Base-by-base conservation (phyloP, 2,888 invertebrate genomes). In the Eristalis tenax region DNA sequence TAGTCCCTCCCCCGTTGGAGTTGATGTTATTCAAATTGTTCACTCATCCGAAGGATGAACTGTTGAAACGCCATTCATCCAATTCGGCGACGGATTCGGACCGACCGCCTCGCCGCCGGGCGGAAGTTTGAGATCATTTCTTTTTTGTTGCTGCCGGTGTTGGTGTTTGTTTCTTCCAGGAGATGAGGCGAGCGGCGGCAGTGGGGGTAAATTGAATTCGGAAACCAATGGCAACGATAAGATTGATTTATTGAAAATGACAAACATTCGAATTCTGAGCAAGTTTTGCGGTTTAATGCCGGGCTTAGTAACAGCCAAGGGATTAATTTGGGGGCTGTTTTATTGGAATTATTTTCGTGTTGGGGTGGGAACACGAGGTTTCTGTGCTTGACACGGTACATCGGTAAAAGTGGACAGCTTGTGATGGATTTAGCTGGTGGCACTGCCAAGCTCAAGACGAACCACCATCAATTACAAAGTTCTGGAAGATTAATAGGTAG, bases 221-320 rank as follows among this genome's bases (percentile, higher is more conserved):
- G 78, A 79, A 59, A 65, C 65, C 73, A 32, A 79, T 66, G 79
- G 57, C 73, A 79, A 79, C 61, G 65, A 66, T 50, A 79, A 59
- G 66, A 79, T 79, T 79, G 79, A 73, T 79, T 79, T 73, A 79
- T 79, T 43, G 66, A 13, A 28, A 66, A 57, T 56, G 11, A 40
- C 59, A 59, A 38, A 35, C 65, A 66, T 66, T 59, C 40, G 18
- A 59, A 38, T 66, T 75, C 40, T 18, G 18, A 66, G 59, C 38
- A 38, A 22, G 40, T 75, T 66, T 75, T 59, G 40, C 15, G 38
- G 70, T 57, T 22, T 2, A 56, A 3, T 11, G 22, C 1, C 23
- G 26, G 26, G 59, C 1, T 32, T 32, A 4, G 18, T n/a, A 50
- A 50, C 50, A 18, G 38, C 13, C 38, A 38, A 38, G 38, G 38